Base-by-base conservation (phyloP, 2,113 vertebrate species). In the Isichthys henryi region DNA sequence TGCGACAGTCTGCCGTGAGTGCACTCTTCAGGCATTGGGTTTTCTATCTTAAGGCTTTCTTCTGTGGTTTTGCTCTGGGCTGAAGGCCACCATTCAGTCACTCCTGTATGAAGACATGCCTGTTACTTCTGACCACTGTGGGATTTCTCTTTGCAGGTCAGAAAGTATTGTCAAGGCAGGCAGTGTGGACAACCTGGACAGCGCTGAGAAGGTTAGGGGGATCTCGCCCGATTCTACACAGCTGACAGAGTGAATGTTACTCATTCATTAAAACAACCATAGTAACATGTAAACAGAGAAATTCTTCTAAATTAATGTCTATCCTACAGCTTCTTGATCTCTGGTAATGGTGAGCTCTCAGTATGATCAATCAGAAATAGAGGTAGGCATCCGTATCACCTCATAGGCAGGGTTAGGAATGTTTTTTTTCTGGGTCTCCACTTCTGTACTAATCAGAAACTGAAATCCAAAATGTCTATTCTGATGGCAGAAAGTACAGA, bases 151-250 rank as follows among this genome's bases (percentile, higher is more conserved):
- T 96, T 97, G 82, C 94, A 97, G 97, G 92, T 92, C 88, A 82
- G 93, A 94, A 77, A 94, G 93, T 0, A 89, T 94, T 62, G 92
- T 95, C 19, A 97, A 96, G 90, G 95, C 95, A 43, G 96, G 92
- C 92, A 97, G 96, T 89, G 95, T 96, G 91, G 96, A 95, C 53
- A 96, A 94, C 90, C 90, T 97, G 93, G 96, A 95, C 77, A 77
- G 92, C 1, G 93, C 93, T 15, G 96, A 98, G 56, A 93, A 80
- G 97, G 97, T 98, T 90, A 88, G 95, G 93, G 10, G 23, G 39
- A n/a, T 43, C 74, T 39, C 35, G 17, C 35, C 35, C 0, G 0
- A 43, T 80, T 39, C 31, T 48, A 23, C 17, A 7, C 1, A 48
- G 9, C 19, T 23, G 19, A 23, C 43, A 48, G 80, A 46, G 19